phyloP scores from a whole-genome alignment of 1,140 invertebrate species.

The Drosophila quadrilineata region DNA sequence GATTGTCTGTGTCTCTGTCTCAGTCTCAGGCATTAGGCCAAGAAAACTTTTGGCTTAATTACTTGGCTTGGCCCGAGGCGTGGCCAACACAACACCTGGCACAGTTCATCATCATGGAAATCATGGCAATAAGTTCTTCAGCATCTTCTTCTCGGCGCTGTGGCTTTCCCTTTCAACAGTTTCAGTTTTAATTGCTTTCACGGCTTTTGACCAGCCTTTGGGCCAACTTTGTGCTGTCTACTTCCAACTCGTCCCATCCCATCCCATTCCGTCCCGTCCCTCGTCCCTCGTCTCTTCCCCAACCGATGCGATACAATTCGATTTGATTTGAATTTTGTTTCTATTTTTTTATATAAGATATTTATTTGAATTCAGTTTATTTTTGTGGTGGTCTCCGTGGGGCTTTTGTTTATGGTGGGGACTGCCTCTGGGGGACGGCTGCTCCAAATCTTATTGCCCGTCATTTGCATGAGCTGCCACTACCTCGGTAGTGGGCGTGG shows the following conservation, averaged over 20 bases:
- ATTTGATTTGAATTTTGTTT: slow-evolving; percentile 47
- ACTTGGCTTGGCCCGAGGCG: slow-evolving; percentile 41
- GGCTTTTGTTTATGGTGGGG: slow-evolving; percentile 6
- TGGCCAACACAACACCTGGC: slow-evolving; percentile 23
- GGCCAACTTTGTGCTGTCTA: too few species aligned
- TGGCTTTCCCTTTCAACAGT: slow-evolving; percentile 38
- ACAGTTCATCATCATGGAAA: slow-evolving; percentile 6
- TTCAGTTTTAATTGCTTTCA: slow-evolving; percentile 70
- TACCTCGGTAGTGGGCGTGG: neutral
- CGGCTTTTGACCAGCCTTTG: slow-evolving; percentile 28
- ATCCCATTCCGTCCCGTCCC: too few species aligned
- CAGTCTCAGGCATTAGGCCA: neutral
- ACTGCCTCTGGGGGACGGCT: slow-evolving; percentile 16
- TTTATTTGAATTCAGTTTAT: slow-evolving; percentile 42
- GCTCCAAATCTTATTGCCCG: slow-evolving; percentile 9
- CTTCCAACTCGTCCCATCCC: too few species aligned
- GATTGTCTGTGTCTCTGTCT: neutral
- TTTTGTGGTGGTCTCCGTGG: slow-evolving; percentile 37
- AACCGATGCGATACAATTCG: slow-evolving; percentile 7
- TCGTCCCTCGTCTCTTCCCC: too few species aligned
- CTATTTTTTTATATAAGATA: too few species aligned
- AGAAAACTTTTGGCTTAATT: slow-evolving; percentile 52
- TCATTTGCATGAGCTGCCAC: neutral
- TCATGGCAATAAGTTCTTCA: slow-evolving; percentile 5
- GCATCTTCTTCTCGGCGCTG: slow-evolving; percentile 5